These are phyloP conservation scores for Thaumatotibia leucotreta DNA, from an alignment of 1,140 invertebrate genomes.

Conservation along the genomic window DNA sequence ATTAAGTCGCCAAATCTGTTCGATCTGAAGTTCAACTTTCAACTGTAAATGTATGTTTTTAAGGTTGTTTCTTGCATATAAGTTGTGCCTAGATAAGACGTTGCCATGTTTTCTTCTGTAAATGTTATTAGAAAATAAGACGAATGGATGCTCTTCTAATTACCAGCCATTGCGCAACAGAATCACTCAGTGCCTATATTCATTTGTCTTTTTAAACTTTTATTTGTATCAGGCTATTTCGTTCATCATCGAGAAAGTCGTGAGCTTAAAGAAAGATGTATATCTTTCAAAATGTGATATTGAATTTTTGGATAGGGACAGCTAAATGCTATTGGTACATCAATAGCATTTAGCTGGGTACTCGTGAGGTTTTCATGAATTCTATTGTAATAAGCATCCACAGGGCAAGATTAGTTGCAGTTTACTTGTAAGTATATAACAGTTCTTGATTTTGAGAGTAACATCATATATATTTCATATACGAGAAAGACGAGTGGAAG, in stretches of 20 bases:
- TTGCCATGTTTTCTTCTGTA: not conserved
- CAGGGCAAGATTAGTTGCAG: no score
- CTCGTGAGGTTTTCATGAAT: no score
- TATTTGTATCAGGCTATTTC: not conserved
- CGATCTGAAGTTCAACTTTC: not conserved
- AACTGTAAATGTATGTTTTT: not conserved
- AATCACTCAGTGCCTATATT: constrained; percentile 2
- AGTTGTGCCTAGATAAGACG: not conserved
- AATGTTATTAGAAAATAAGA: constrained; percentile 12
- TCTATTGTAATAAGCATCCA: no score
- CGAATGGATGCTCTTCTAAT: constrained; percentile 10
- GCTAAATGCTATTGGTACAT: no score
- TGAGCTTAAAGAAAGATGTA: not conserved
- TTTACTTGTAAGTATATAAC: no score
- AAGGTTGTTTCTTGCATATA: not conserved
- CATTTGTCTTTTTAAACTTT: constrained; percentile 4
- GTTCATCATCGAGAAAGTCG: not conserved
- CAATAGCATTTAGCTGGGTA: no score
- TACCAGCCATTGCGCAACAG: not conserved
- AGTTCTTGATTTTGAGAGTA: no score
- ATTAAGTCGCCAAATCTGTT: not conserved
- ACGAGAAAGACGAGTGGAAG: no score
- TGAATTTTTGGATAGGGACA: no score
- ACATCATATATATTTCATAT: no score
- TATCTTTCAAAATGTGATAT: no score